phyloP scores from a whole-genome alignment of 2,113 vertebrate species.

The human (Homo sapiens) region DNA sequence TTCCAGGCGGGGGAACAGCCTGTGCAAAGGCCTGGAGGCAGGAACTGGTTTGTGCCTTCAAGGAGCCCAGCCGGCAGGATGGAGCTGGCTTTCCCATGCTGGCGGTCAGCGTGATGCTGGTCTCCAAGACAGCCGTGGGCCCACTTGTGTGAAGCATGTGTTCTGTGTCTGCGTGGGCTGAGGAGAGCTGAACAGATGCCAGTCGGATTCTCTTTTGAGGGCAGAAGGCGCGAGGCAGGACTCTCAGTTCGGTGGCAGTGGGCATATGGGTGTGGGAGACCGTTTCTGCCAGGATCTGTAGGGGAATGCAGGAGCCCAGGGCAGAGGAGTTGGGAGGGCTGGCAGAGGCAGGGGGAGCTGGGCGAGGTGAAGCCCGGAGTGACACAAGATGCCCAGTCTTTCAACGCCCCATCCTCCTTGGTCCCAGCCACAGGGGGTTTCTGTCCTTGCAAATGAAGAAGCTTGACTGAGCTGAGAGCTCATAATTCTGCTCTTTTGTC shows the following conservation, averaged over 20 bases:
- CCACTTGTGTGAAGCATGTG: accelerated
- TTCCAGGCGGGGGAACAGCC: not conserved
- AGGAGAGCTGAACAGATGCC: not conserved
- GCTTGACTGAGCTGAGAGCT: not conserved
- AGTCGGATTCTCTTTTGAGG: not conserved
- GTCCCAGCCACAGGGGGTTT: accelerated
- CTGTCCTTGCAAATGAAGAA: not conserved
- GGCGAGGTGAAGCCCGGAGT: too few relatives aligned
- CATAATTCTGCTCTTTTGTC: not conserved
- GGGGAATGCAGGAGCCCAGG: accelerated
- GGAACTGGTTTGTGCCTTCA: accelerated
- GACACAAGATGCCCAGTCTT: accelerated
- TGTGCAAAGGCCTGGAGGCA: accelerated
- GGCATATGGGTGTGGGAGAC: not conserved
- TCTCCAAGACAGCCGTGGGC: accelerated
- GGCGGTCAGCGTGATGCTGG: accelerated
- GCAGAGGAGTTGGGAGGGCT: accelerated
- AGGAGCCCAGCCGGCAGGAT: accelerated
- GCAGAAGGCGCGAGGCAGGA: not conserved
- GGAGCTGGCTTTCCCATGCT: accelerated
- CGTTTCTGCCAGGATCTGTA: not conserved
- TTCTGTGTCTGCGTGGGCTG: accelerated
- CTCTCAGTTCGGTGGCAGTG: accelerated
- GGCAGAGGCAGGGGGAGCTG: too few relatives aligned
- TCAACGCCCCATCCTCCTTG: accelerated